These are phyloP conservation scores for Melipona beecheii DNA, from an alignment of 2,888 invertebrate genomes.

Conservation along the genomic window DNA sequence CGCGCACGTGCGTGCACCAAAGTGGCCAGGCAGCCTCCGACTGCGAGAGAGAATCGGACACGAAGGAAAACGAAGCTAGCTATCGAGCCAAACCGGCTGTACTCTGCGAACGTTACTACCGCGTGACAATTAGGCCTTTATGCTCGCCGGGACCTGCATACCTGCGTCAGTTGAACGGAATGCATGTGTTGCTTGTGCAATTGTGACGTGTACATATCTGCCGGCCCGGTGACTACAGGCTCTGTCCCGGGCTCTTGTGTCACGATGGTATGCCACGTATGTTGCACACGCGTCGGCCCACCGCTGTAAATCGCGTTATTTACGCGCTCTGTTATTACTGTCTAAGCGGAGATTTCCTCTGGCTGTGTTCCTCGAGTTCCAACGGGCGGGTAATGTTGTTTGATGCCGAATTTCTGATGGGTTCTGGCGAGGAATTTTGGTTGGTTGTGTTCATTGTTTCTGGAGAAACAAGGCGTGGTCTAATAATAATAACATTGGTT, in stretches of 20 bases:
- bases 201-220: constrained; percentile 55
- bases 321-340: constrained; percentile 17
- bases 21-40: too few relatives aligned
- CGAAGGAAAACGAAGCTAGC: constrained; percentile 49
- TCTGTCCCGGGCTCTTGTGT: constrained; percentile 23
- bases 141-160: constrained; percentile 51
- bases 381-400: neutral
- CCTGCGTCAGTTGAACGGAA: constrained; percentile 47
- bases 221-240: constrained; percentile 19
- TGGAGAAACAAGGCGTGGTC: fast-evolving
- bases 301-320: constrained; percentile 44
- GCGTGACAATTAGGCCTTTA: constrained; percentile 69
- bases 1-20: constrained; percentile 20
- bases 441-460: neutral
- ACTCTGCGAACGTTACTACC: constrained; percentile 60
- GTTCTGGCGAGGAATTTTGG: neutral
- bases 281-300: neutral
- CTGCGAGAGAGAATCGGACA: constrained; percentile 20
- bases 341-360: neutral
- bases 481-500: neutral
- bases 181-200: constrained; percentile 52
- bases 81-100: constrained; percentile 33
- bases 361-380: neutral
- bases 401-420: too few relatives aligned
- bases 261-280: constrained; percentile 45